phyloP scores from a whole-genome alignment of 2,113 vertebrate genomes.

The Nibea coibor region DNA sequence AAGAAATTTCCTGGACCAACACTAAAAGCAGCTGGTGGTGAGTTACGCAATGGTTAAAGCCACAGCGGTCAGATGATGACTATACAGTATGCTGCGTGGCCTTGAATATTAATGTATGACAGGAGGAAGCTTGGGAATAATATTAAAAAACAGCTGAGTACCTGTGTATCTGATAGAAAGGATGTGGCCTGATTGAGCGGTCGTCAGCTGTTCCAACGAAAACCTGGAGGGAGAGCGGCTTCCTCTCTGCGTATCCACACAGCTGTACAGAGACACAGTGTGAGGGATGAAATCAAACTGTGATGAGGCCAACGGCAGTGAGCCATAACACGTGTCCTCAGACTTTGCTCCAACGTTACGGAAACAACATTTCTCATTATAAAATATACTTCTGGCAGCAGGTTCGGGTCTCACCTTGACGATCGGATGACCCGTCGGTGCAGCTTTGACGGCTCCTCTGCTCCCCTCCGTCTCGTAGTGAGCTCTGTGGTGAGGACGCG shows the following conservation, averaged over 20 bases:
- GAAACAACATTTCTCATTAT: neutral
- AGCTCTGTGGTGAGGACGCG: slow-evolving; percentile 90
- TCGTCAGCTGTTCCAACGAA: slow-evolving; percentile 95
- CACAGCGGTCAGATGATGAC: slow-evolving; percentile 8
- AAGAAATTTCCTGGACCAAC: slow-evolving; percentile 30
- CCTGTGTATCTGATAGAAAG: slow-evolving; percentile 95
- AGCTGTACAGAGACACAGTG: slow-evolving; percentile 80
- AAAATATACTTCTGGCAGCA: no score
- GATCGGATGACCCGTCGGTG: slow-evolving; percentile 89
- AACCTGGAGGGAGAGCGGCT: slow-evolving; percentile 93
- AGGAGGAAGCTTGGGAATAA: neutral
- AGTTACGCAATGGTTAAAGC: slow-evolving; percentile 45
- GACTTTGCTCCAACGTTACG: neutral
- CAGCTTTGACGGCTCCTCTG: slow-evolving; percentile 91
- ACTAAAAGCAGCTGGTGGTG: slow-evolving; percentile 33
- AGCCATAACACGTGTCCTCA: neutral
- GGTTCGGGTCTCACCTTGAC: slow-evolving; percentile 86
- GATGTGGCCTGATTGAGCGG: slow-evolving; percentile 90
- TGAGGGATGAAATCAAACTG: slow-evolving; percentile 39
- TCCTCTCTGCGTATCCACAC: slow-evolving; percentile 88
- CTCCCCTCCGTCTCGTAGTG: slow-evolving; percentile 95
- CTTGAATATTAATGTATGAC: neutral
- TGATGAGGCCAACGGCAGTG: slow-evolving; percentile 39
- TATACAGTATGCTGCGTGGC: neutral
- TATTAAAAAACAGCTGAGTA: slow-evolving; percentile 29